Percentiles rank a stretch among this genome's conserved stretches.
These are phyloP conservation scores for Vultur gryphus DNA, from an alignment of 2,797 vertebrate genomes.

Conservation along the genomic window DNA sequence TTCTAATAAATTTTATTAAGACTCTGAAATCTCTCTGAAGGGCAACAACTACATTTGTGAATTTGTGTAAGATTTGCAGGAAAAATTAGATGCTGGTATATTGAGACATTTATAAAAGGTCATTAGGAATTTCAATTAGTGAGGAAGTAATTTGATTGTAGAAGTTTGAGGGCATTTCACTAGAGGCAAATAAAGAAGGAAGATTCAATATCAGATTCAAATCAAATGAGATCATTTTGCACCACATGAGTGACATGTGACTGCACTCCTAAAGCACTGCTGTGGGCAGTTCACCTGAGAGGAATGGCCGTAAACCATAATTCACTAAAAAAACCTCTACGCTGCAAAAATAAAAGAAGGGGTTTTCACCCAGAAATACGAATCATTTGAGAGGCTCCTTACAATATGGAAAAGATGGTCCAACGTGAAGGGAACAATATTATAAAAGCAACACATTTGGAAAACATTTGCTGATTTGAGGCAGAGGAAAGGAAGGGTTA, in stretches of 20 bases:
- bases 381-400: neutral
- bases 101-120: neutral
- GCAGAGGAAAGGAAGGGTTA: neutral
- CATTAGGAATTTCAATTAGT: neutral
- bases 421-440: neutral
- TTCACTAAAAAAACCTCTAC: neutral
- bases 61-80: neutral
- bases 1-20: neutral
- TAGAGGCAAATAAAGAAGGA: neutral
- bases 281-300: neutral
- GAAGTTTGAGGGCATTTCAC: neutral
- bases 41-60: neutral
- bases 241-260: neutral
- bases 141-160: neutral
- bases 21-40: neutral
- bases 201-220: neutral
- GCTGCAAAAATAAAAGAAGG: neutral
- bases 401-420: neutral
- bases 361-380: neutral
- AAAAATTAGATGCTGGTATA: neutral
- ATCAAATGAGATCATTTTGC: neutral
- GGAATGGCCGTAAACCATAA: neutral
- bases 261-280: neutral
- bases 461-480: neutral
- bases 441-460: neutral